Percentiles rank a stretch among this genome's conserved stretches.
Conservation (phyloP, 2,888 invertebrate species). For the Amiota minor region DNA sequence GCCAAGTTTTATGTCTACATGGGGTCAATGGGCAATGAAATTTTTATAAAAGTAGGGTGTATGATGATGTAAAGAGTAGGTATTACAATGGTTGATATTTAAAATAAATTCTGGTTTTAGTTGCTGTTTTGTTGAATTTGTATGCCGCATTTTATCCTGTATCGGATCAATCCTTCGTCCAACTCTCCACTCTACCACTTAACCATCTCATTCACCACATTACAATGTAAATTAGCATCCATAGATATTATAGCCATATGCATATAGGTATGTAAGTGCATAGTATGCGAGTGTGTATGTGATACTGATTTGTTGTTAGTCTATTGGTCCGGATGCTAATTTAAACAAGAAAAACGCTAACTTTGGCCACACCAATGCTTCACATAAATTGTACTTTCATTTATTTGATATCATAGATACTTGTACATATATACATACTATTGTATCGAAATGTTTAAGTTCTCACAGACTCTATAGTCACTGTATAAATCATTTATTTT, state of each 20-base stretch:
- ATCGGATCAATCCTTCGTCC: background rate
- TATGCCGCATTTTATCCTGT: background rate
- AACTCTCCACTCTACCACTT: background rate
- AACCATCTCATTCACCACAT: slow-evolving; percentile 4
- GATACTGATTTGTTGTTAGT: slow-evolving; percentile 65
- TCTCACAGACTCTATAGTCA: slow-evolving; percentile 34
- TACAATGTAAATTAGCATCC: slow-evolving; percentile 54
- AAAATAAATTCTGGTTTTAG: slow-evolving; percentile 19
- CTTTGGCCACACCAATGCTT: slow-evolving; percentile 27
- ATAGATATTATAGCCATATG: background rate
- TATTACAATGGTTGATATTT: background rate
- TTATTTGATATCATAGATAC: background rate
- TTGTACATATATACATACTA: background rate
- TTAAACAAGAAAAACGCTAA: slow-evolving; percentile 40
- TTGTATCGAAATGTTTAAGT: background rate
- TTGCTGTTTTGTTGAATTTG: slow-evolving; percentile 6
- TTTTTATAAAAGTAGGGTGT: no score
- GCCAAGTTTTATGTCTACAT: no score
- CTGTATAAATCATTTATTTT: no score
- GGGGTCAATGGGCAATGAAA: no score
- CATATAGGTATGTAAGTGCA: no score
- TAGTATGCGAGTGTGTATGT: slow-evolving; percentile 58
- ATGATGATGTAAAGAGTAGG: no score
- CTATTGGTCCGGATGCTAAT: slow-evolving; percentile 47
- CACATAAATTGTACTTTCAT: no score